phyloP scores from a whole-genome alignment of 2,797 vertebrate species.

The Lacerta bilineata region DNA sequence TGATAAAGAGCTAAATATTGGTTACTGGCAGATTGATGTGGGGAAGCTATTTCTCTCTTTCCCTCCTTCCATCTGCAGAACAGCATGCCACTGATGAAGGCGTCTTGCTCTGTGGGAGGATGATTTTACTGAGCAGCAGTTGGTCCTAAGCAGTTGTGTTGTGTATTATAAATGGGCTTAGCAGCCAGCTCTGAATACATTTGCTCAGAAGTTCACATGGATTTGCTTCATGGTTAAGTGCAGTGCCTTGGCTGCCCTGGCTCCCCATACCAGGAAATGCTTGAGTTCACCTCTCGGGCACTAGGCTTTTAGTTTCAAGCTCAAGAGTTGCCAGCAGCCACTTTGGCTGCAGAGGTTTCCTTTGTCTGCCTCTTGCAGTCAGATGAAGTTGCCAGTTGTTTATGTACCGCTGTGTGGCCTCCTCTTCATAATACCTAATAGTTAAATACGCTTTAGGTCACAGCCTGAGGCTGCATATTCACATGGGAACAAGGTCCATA shows the following conservation, averaged over 20 bases:
- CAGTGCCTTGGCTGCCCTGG: not conserved
- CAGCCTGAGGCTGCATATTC: too few species aligned
- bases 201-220: not conserved
- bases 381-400: too few species aligned
- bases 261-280: not conserved
- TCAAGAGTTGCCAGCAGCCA: not conserved
- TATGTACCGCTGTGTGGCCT: too few species aligned
- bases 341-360: too few species aligned
- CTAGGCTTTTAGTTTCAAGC: not conserved
- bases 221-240: not conserved
- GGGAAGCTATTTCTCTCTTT: not conserved
- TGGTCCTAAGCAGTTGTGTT: not conserved
- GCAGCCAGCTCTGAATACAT: not conserved
- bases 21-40: not conserved
- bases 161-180: not conserved
- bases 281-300: not conserved
- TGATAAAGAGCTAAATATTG: conserved; percentile 11
- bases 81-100: not conserved
- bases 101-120: not conserved
- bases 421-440: too few species aligned
- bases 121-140: conserved; percentile 1
- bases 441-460: too few species aligned
- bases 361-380: too few species aligned
- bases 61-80: not conserved
- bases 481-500: too few species aligned